Percentiles rank a stretch among this genome's conserved stretches.
Conservation (phyloP, 2,888 invertebrate species). For the Drosophila antonietae region DNA sequence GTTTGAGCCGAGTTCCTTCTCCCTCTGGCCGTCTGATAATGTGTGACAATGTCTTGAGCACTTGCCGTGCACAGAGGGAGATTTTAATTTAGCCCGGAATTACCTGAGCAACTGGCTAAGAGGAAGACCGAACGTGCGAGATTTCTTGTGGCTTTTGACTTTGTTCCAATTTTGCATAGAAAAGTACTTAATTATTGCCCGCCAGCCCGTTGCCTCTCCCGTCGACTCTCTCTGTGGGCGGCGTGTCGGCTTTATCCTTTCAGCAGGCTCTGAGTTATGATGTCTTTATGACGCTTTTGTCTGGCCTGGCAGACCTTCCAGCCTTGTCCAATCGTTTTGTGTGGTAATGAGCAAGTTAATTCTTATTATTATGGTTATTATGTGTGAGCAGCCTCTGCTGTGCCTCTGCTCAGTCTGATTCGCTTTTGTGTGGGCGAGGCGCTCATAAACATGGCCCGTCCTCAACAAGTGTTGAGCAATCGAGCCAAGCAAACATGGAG, state of each 20-base stretch:
- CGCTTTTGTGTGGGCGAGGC: slow-evolving; percentile 27
- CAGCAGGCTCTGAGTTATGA: slow-evolving; percentile 75
- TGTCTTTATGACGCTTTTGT: slow-evolving; percentile 80
- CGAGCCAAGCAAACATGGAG: slow-evolving; percentile 63
- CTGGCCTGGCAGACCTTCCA: slow-evolving; percentile 27
- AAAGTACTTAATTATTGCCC: slow-evolving; percentile 79
- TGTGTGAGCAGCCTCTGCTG: slow-evolving; percentile 45
- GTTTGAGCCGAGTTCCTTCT: slow-evolving; percentile 27
- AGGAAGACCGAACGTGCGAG: slow-evolving; percentile 2
- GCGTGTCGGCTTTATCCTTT: slow-evolving; percentile 66
- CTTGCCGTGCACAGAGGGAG: slow-evolving; percentile 73
- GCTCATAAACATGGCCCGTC: slow-evolving; percentile 46
- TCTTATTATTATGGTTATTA: slow-evolving; percentile 77
- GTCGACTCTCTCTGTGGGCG: slow-evolving; percentile 1
- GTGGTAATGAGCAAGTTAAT: slow-evolving; percentile 73
- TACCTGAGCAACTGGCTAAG: slow-evolving; percentile 37
- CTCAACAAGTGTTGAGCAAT: slow-evolving; percentile 73
- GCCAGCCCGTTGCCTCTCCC: neutral
- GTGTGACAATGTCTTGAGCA: slow-evolving; percentile 72
- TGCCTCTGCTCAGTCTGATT: slow-evolving; percentile 12
- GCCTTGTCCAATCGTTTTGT: slow-evolving; percentile 67
- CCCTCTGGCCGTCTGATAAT: slow-evolving; percentile 44
- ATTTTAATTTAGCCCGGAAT: slow-evolving; percentile 71
- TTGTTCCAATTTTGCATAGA: slow-evolving; percentile 78
- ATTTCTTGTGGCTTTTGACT: slow-evolving; percentile 26